Evolutionary conservation across 2,888 invertebrate species (phyloP).

Genomic region (Leucoptera coffeella): DNA sequence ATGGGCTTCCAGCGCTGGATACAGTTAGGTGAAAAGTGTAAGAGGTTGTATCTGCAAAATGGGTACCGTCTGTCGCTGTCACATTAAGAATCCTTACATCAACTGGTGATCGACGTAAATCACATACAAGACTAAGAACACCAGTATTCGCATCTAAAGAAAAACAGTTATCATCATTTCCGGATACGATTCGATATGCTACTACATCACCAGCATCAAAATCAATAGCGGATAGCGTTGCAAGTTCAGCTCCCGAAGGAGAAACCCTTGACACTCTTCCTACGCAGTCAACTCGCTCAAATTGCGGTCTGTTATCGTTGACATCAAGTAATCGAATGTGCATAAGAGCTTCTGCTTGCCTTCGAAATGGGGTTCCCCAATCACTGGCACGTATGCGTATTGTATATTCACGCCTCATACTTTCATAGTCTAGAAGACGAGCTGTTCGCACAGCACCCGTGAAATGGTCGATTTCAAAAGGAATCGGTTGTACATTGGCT

Average conservation of each 20-base stretch:
- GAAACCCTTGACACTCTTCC: slow-evolving; percentile 75
- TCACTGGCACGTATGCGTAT: slow-evolving; percentile 86
- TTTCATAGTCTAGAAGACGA: slow-evolving; percentile 82
- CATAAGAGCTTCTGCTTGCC: slow-evolving; percentile 85
- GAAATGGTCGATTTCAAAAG: slow-evolving; percentile 95
- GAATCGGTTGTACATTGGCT: slow-evolving; percentile 82
- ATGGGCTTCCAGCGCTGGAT: slow-evolving; percentile 38
- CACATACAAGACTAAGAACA: slow-evolving; percentile 75
- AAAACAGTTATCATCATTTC: slow-evolving; percentile 89
- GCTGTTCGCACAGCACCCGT: slow-evolving; percentile 84
- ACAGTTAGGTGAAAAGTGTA: slow-evolving; percentile 72
- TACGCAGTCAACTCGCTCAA: slow-evolving; percentile 78
- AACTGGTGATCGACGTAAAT: slow-evolving; percentile 64
- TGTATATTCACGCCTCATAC: slow-evolving; percentile 76
- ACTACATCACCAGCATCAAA: slow-evolving; percentile 88
- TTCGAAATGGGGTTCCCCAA: slow-evolving; percentile 88
- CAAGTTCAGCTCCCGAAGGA: slow-evolving; percentile 72
- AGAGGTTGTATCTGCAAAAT: slow-evolving; percentile 80
- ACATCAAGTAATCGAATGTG: slow-evolving; percentile 75
- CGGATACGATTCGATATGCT: slow-evolving; percentile 78
- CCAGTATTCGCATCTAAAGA: slow-evolving; percentile 76
- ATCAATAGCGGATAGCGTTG: slow-evolving; percentile 88
- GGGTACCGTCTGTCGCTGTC: slow-evolving; percentile 88
- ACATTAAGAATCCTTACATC: slow-evolving; percentile 71
- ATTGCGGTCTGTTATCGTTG: slow-evolving; percentile 91